Evolutionary conservation across 2,113 vertebrate species (phyloP).

Genomic region (Alosa alosa): DNA sequence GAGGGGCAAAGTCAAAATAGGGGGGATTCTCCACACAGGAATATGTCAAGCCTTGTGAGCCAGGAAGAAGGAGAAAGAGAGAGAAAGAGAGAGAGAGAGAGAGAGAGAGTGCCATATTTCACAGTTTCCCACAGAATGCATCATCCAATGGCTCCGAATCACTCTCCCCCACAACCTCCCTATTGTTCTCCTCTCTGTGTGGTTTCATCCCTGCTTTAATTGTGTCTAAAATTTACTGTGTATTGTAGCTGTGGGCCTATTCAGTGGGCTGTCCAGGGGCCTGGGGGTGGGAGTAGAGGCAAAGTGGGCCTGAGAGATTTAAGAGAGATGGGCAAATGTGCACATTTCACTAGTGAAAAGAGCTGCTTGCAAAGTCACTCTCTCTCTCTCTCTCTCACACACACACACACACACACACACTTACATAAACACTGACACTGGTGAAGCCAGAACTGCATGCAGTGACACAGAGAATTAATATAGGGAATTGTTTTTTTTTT

Average conservation of each 20-base stretch:
- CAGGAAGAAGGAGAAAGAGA: not conserved
- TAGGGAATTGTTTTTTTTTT: not conserved
- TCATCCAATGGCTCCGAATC: conserved; percentile 67
- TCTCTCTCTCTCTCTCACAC: conserved; percentile 45
- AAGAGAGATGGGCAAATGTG: conserved; percentile 63
- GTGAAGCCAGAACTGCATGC: not conserved
- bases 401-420: conserved; percentile 40
- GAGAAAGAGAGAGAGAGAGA: not conserved
- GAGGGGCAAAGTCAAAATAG: not conserved
- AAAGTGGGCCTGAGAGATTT: conserved; percentile 69
- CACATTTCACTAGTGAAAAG: conserved; percentile 53
- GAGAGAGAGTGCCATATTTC: not conserved
- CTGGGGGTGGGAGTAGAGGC: conserved; percentile 65
- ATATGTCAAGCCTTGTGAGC: not conserved
- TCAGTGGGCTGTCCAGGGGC: conserved; percentile 66
- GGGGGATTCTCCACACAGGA: not conserved
- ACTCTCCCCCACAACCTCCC: conserved; percentile 39
- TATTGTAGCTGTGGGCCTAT: conserved; percentile 71
- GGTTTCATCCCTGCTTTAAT: conserved; percentile 60
- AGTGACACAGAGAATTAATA: not conserved
- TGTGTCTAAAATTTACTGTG: conserved; percentile 76
- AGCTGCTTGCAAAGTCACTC: conserved; percentile 53
- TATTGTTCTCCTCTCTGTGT: conserved; percentile 73
- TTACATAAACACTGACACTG: not conserved
- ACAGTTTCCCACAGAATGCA: conserved; percentile 61